These are phyloP conservation scores for Cephus cinctus DNA, from an alignment of 1,140 invertebrate species.

Conservation along the genomic window DNA sequence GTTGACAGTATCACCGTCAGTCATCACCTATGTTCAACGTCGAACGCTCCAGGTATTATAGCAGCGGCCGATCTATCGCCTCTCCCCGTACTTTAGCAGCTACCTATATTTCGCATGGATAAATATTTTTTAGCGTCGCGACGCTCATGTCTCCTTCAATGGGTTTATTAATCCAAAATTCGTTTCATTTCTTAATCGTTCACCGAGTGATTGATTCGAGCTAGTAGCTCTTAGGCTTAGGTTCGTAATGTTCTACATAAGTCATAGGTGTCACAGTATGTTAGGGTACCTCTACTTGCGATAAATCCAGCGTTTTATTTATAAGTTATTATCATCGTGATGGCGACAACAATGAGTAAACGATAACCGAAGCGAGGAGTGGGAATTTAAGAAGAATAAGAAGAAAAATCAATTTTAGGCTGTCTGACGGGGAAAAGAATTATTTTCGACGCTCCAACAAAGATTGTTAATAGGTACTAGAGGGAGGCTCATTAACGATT, in stretches of 20 bases:
- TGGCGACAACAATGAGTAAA: too few species aligned
- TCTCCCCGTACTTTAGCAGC: slow-evolving; percentile 20
- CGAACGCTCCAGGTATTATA: slow-evolving; percentile 21
- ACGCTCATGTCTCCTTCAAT: not conserved
- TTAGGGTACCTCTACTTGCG: slow-evolving; percentile 39
- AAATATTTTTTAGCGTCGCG: not conserved
- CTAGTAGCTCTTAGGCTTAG: slow-evolving; percentile 43
- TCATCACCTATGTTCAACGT: slow-evolving; percentile 30
- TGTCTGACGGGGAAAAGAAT: too few species aligned
- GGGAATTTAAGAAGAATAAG: too few species aligned
- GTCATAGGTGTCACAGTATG: slow-evolving; percentile 40
- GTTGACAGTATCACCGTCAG: slow-evolving; percentile 29
- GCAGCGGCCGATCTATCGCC: slow-evolving; percentile 20
- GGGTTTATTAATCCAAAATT: too few species aligned
- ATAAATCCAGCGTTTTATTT: too few species aligned
- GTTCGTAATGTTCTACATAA: slow-evolving; percentile 39
- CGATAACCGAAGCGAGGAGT: too few species aligned
- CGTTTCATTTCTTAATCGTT: slow-evolving; percentile 5
- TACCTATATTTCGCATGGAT: slow-evolving; percentile 14
- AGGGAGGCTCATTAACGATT: too few species aligned
- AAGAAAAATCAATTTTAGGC: too few species aligned
- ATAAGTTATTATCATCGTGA: too few species aligned
- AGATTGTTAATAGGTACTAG: too few species aligned
- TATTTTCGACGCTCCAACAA: too few species aligned
- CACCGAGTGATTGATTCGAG: slow-evolving; percentile 29